These are phyloP conservation scores for Hemicrepidius hirtus DNA, from an alignment of 2,888 invertebrate genomes.

Conservation along the genomic window DNA sequence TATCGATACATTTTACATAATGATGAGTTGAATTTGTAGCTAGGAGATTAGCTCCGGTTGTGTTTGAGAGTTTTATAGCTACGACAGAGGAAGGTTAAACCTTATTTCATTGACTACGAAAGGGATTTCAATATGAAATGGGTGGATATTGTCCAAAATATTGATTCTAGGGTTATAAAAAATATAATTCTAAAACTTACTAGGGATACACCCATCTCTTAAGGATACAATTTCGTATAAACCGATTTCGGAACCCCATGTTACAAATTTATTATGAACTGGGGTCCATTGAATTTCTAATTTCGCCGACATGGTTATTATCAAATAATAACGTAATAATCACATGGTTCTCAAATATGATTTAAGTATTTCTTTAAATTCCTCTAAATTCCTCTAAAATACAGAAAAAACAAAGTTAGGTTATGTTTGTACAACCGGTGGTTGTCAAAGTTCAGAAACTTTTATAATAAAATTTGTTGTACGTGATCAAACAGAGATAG, in stretches of 20 bases:
- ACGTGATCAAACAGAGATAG: background rate
- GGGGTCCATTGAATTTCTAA: slow-evolving; percentile 94
- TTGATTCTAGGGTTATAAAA: background rate
- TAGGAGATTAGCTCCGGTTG: slow-evolving; percentile 80
- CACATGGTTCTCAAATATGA: background rate
- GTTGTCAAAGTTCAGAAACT: slow-evolving; percentile 26
- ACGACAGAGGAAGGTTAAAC: slow-evolving; percentile 45
- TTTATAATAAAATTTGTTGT: background rate
- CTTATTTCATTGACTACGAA: too few species aligned
- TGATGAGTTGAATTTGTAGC: slow-evolving; percentile 84
- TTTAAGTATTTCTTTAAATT: background rate
- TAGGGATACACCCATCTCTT: slow-evolving; percentile 74
- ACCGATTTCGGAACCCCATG: slow-evolving; percentile 93
- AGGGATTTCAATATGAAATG: slow-evolving; percentile 17
- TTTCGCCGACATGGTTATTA: slow-evolving; percentile 73
- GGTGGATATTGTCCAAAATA: background rate
- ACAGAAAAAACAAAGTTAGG: slow-evolving; percentile 20
- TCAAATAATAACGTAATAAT: background rate
- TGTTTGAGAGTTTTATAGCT: slow-evolving; percentile 83
- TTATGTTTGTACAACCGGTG: slow-evolving; percentile 14
- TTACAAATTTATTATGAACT: slow-evolving; percentile 87
- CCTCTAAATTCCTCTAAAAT: background rate
- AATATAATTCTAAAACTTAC: slow-evolving; percentile 38
- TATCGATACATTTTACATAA: slow-evolving; percentile 90
- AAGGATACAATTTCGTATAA: slow-evolving; percentile 85